These are phyloP conservation scores for Gallinago nigripennis DNA, from an alignment of 2,797 vertebrate genomes.

Conservation along the genomic window DNA sequence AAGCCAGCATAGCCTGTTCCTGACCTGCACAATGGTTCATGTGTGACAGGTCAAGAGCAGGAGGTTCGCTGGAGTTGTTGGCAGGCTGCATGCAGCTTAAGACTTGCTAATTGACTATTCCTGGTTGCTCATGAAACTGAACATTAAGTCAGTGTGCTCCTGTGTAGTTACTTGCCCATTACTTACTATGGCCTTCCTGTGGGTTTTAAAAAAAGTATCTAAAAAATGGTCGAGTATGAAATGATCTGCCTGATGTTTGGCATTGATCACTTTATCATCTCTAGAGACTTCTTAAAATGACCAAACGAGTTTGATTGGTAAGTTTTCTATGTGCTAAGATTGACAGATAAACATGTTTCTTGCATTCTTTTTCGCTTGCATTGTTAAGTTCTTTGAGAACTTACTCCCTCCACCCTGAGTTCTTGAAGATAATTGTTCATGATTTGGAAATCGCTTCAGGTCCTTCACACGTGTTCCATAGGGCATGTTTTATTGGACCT, in stretches of 20 bases:
- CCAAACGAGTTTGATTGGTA: not conserved
- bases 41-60: not conserved
- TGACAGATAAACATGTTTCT: not conserved
- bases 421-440: not conserved
- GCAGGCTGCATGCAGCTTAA: not conserved
- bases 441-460: not conserved
- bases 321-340: not conserved
- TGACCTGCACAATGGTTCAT: fast-evolving
- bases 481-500: not conserved
- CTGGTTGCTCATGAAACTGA: not conserved
- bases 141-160: not conserved
- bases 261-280: not conserved
- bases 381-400: not conserved
- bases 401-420: not conserved
- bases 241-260: not conserved
- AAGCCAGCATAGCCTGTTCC: not conserved
- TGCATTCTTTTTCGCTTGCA: not conserved
- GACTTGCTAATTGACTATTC: not conserved
- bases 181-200: not conserved
- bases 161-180: not conserved
- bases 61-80: not conserved
- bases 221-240: not conserved
- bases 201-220: not conserved
- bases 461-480: not conserved
- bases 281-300: not conserved